A percentile compares a stretch with the other conserved stretches of the same genome.
phyloP scores from a whole-genome alignment of 2,888 invertebrate species.

The Folsomia candida region DNA sequence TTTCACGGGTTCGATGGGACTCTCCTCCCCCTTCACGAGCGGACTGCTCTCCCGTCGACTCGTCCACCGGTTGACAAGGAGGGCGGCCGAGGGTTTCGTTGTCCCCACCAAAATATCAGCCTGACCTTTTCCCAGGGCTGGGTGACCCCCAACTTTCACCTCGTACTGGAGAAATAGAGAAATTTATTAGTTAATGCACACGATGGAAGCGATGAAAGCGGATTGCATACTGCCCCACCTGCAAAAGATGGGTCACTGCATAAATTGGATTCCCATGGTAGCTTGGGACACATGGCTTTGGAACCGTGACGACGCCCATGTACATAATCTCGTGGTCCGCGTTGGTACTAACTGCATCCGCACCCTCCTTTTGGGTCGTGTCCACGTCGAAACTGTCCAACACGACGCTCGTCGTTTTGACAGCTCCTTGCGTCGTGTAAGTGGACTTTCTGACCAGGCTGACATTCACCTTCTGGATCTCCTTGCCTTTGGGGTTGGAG shows the following conservation, averaged over 20 bases:
- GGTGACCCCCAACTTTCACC: neutral
- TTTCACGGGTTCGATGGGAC: neutral
- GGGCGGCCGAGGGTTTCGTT: conserved; percentile 6
- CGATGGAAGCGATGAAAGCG: neutral
- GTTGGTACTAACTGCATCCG: neutral
- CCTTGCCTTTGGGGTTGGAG: neutral
- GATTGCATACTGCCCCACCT: too few species aligned
- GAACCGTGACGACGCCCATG: neutral
- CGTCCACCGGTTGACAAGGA: neutral
- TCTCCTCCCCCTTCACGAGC: too few species aligned
- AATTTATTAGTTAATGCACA: neutral
- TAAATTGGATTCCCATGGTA: neutral
- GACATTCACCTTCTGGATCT: neutral
- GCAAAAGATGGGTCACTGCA: neutral
- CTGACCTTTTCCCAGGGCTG: neutral
- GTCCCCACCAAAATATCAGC: conserved; percentile 10
- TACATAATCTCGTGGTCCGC: neutral
- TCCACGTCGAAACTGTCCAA: conserved; percentile 1
- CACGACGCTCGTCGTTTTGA: neutral
- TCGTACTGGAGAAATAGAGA: conserved; percentile 5
- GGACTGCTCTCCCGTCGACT: neutral
- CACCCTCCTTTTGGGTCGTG: neutral
- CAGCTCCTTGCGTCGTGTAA: conserved; percentile 7
- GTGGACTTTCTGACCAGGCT: neutral
- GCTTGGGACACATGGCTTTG: conserved; percentile 6